phyloP scores from a whole-genome alignment of 2,888 invertebrate genomes.

The Acleris holmiana region DNA sequence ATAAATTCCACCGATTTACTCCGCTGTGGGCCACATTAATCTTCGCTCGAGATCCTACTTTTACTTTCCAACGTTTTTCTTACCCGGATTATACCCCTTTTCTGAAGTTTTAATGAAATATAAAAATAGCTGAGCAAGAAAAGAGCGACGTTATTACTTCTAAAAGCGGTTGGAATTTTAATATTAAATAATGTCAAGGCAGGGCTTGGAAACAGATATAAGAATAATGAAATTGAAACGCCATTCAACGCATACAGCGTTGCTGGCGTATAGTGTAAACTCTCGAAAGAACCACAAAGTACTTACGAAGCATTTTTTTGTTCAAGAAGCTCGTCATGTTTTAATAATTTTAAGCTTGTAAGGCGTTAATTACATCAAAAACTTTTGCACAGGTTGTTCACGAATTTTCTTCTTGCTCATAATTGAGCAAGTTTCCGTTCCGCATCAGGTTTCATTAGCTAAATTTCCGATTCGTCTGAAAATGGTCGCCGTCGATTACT shows the following conservation, averaged over 20 bases:
- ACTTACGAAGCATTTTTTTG: no score
- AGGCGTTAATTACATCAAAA: not conserved
- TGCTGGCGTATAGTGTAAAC: no score
- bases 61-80: conserved; percentile 42
- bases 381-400: not conserved
- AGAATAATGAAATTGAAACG: conserved; percentile 2
- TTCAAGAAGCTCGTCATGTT: no score
- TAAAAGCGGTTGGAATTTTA: conserved; percentile 29
- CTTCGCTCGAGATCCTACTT: conserved; percentile 48
- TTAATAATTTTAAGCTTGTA: no score
- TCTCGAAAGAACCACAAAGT: no score
- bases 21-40: conserved; percentile 48
- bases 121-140: conserved; percentile 37
- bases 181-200: conserved; percentile 24
- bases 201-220: conserved; percentile 8
- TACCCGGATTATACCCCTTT: conserved; percentile 40
- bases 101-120: conserved; percentile 39
- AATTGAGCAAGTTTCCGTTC: conserved; percentile 42
- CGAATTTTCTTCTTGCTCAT: conserved; percentile 14
- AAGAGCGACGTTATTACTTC: conserved; percentile 24
- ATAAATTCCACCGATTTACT: conserved; percentile 55
- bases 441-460: conserved; percentile 51
- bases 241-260: not conserved
- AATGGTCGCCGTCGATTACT: conserved; percentile 29
- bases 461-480: conserved; percentile 31